A percentile compares a stretch with the other conserved stretches of the same genome.
These are phyloP conservation scores for Tupaia chinensis DNA, from an alignment of 2,113 vertebrate genomes.

Conservation along the genomic window DNA sequence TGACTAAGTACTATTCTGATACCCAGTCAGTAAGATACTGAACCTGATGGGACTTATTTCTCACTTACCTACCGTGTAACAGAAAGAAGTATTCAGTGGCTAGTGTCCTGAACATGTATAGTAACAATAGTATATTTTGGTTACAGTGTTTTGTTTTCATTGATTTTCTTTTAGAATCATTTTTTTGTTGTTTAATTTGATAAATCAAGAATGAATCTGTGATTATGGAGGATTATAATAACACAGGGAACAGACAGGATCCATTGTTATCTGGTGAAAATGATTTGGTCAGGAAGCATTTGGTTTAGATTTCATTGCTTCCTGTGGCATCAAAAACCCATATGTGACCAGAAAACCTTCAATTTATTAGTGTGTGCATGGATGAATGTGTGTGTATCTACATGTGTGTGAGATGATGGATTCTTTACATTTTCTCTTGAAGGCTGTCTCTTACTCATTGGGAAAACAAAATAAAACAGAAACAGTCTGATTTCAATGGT, in stretches of 20 bases:
- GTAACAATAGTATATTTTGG: background rate
- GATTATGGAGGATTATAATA: background rate
- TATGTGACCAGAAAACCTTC: background rate
- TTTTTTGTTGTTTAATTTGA: background rate
- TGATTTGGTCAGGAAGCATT: background rate
- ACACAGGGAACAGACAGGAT: background rate
- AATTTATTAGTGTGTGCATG: background rate
- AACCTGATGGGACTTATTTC: background rate
- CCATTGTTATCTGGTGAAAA: background rate
- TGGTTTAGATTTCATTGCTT: background rate
- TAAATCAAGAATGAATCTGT: background rate
- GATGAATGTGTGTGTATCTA: rapidly evolving
- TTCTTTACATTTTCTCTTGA: background rate
- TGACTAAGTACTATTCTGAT: background rate
- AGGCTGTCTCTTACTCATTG: background rate
- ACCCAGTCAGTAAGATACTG: background rate
- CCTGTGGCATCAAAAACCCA: background rate
- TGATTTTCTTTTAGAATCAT: background rate
- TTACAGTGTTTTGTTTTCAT: background rate
- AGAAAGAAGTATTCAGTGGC: background rate
- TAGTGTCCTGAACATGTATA: background rate
- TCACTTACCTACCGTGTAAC: background rate
- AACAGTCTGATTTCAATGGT: background rate
- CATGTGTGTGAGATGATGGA: background rate
- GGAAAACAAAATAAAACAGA: background rate